phyloP scores from a whole-genome alignment of 2,797 vertebrate species.

The Peromyscus nudipes region DNA sequence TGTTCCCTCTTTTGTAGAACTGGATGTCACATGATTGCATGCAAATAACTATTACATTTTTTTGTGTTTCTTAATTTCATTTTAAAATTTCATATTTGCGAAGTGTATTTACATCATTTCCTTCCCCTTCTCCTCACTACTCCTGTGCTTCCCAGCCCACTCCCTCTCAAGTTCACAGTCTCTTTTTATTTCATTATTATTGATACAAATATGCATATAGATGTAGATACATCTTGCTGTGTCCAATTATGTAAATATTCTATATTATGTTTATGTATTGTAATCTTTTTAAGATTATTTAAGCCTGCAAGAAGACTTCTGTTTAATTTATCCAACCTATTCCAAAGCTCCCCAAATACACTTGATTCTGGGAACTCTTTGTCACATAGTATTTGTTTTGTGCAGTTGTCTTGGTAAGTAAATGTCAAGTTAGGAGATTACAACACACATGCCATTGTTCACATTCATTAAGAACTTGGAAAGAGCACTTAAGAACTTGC shows the following conservation, averaged over 20 bases:
- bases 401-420: neutral
- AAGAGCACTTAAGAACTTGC: neutral
- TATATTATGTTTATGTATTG: neutral
- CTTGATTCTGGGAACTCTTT: neutral
- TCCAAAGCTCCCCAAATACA: neutral
- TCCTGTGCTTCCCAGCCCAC: too few relatives aligned
- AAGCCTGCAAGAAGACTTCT: neutral
- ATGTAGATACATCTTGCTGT: neutral
- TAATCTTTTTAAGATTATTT: neutral
- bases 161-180: neutral
- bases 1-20: conserved; percentile 28
- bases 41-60: neutral
- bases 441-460: neutral
- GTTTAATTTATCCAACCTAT: neutral
- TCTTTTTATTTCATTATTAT: neutral
- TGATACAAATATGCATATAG: neutral
- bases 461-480: neutral
- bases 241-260: neutral
- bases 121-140: neutral
- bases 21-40: neutral
- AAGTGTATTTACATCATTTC: neutral
- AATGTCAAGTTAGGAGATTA: neutral
- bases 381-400: neutral
- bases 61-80: neutral
- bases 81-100: neutral